Evolutionary conservation across 2,113 vertebrate genomes (phyloP), one percentile per base, ranked within the genome.

Genomic region (Tychaedon coryphoeus): DNA sequence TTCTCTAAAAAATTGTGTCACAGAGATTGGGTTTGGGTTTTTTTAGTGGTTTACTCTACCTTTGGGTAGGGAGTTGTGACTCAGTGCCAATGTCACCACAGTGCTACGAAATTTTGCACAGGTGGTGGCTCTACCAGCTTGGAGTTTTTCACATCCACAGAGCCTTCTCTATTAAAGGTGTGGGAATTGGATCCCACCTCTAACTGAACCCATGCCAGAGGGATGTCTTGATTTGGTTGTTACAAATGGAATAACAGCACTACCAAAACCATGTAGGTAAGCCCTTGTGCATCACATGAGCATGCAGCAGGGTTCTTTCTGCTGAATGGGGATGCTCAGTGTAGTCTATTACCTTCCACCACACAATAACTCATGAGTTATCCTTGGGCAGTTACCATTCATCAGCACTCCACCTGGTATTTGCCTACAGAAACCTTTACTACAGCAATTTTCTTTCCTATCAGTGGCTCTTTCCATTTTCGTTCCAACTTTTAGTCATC

Each of bases 81-180:
- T 87, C 40, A 29, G 20, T 42, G 38, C 34, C 1, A 2, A 13
- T 12, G 29, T 38, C 34, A 50, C 10, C 22, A 14, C 36, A 40
- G 5, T 1, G 1, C 12, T 34, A 33, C 10, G 25, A 31, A 12
- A 24, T 5, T 57, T 8, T 47, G 33, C 13, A 14, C 1, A 1
- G 16, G 57, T 47, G 1, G 3, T 38, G 19, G 48, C 45, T 64
- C 5, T 47, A 14, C 48, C 36, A 42, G 7, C 57, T 90, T 40
- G 51, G 45, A 57, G 31, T 6, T 69, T 19, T 45, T 40, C 31
- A 22, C 6, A 8, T 34, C 42, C 69, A 8, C 1, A 42, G 5
- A 42, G 31, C 29, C 10, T 36, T 47, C 40, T 40, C 40, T 69
- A 40, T 18, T 45, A 31, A 34, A 15, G 0, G 0, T 22, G 22